Base-by-base conservation (phyloP, 2,113 vertebrate genomes). In the Actenoides lindsayi region DNA sequence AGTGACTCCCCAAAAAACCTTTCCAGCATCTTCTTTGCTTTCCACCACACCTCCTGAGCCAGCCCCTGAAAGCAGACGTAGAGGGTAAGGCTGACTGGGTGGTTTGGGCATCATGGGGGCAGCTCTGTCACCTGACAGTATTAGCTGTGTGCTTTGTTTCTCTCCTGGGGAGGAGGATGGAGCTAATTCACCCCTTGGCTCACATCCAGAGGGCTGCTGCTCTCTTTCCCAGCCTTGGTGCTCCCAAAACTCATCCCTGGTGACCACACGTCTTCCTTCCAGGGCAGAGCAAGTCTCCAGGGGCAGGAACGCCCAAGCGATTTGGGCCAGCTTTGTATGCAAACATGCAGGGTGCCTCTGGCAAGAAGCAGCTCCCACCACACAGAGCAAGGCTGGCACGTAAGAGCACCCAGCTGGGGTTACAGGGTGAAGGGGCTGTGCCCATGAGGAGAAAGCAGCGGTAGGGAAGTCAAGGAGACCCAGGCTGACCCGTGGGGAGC, bases 311-410 rank as follows among this genome's bases (percentile, higher is more conserved):
- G 2, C 54, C 65, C 51, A 15, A 10, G 82, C 44, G 37, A 0
- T 30, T 2, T n/a, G 69, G 74, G 67, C n/a, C 25, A 42, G 57
- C 56, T 33, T 54, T 19, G 4, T 14, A 24, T 25, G 85, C 27
- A 48, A 44, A 8, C 8, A 16, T 1, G 1, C 41, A 42, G 41
- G 8, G 27, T 25, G 30, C 5, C 64, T 46, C 17, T 1, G 1
- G 44, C 33, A 46, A 57, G 69, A 14, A 60, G 53, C 57, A 56
- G 50, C 54, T 67, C 62, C 9, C 10, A 17, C 35, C 63, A 20
- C 7, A 3, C 0, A 3, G 62, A 35, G 48, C 68, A 33, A 59
- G 42, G 70, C 62, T 76, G 84, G 31, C 16, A 4, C 5, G 5
- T 15, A 20, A 15, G 73, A 68, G 82, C 63, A 27, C 48, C 5